Base-by-base conservation (phyloP, 2,888 invertebrate genomes). In the Drosophila pegasa region DNA sequence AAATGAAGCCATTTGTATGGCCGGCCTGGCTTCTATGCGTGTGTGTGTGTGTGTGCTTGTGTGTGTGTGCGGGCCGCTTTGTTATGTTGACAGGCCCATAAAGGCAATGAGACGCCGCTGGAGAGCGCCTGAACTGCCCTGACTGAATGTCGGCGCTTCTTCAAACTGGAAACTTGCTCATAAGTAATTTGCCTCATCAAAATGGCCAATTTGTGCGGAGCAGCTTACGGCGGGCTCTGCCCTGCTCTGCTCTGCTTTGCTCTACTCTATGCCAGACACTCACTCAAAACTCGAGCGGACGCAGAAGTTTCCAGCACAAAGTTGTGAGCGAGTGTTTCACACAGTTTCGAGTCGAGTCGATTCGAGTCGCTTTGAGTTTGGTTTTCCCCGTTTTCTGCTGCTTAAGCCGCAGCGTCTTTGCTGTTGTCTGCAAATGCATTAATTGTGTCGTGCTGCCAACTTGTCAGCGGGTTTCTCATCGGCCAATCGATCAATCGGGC, bases 1-100 rank as follows among this genome's bases (percentile, higher is more conserved):
- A 84, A 81, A 82, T 87, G 79, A 82, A 87, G 87, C 75, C 73
- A 82, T 82, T 85, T 87, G 86, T 87, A 87, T 81, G 80, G 66
- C 73, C 71, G 51, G 54, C 43, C 54, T 55, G 63, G 60, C 3
- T 12, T 6, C 22, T 20, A n/a, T n/a, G n/a, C 8, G 14, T 43
- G 8, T n/a, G 3, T 60, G 54, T 25, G 60, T 25, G 27, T 12
- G 10, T 16, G 27, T 45, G n/a, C n/a, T n/a, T n/a, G 47, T 47
- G 47, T 61, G 50, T 60, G 48, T 22, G 33, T 33, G 29, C 16
- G 41, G 31, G 55, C 54, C 45, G 74, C 68, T 74, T 73, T 75
- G 68, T 78, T 73, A 74, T 75, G 75, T 61, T 78, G 69, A 73
- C 78, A 78, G 63, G 59, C 20, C 73, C 78, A 78, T 75, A 78